phyloP scores from a whole-genome alignment of 2,888 invertebrate species.

The Hemaris fuciformis region DNA sequence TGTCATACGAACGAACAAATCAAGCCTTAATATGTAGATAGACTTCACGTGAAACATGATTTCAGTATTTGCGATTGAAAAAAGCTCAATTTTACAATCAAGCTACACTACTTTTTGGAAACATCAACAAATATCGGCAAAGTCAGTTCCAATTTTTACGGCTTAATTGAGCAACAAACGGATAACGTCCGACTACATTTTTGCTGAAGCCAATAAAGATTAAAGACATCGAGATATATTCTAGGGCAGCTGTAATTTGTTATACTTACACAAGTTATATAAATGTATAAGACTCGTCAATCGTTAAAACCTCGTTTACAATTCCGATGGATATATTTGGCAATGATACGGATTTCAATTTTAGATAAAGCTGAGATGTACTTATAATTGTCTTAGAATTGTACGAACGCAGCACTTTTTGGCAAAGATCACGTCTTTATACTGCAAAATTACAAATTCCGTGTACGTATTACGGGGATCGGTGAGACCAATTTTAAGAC shows the following conservation, averaged over 20 bases:
- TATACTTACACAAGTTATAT: neutral
- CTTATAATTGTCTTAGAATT: constrained; percentile 54
- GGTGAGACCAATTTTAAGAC: neutral
- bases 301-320: neutral
- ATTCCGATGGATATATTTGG: constrained; percentile 35
- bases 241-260: neutral
- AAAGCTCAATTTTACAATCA: neutral
- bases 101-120: neutral
- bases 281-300: constrained; percentile 1
- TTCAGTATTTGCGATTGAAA: neutral
- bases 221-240: neutral
- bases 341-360: constrained; percentile 65
- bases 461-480: constrained; percentile 12
- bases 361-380: constrained; percentile 57
- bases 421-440: constrained; percentile 21
- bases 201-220: neutral
- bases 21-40: neutral
- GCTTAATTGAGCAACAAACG: constrained; percentile 2
- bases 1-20: neutral
- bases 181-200: neutral
- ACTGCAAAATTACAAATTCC: constrained; percentile 16
- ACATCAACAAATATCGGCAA: neutral
- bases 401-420: constrained; percentile 29
- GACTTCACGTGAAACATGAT: neutral
- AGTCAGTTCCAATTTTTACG: constrained; percentile 5